Evolutionary conservation across 2,113 vertebrate genomes (phyloP).

Genomic region (Cervus canadensis): DNA sequence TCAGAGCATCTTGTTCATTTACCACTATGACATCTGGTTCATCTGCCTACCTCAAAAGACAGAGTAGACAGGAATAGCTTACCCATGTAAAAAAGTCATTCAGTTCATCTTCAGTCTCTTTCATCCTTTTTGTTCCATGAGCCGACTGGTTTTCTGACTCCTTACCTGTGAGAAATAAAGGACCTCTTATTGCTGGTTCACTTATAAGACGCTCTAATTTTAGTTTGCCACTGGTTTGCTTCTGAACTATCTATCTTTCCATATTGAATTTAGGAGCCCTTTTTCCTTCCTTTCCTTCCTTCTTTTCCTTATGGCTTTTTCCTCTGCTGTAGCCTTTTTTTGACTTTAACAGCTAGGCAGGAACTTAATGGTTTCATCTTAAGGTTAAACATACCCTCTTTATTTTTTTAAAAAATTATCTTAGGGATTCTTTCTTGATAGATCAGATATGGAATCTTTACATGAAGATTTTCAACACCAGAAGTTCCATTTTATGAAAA

Average conservation of each 20-base stretch:
- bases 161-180: not conserved
- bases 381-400: not conserved
- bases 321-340: not conserved
- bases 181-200: not conserved
- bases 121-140: not conserved
- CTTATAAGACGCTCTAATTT: not conserved
- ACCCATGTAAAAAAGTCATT: not conserved
- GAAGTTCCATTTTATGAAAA: slow-evolving; percentile 35
- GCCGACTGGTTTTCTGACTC: not conserved
- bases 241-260: not conserved
- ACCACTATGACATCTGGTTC: not conserved
- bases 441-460: not conserved
- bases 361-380: slow-evolving; percentile 32
- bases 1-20: not conserved
- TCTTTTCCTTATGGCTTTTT: not conserved
- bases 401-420: not conserved
- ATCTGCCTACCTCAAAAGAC: not conserved
- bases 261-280: not conserved
- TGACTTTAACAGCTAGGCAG: not conserved
- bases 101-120: not conserved
- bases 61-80: not conserved
- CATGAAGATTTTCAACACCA: slow-evolving; percentile 9
- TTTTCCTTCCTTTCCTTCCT: not conserved
- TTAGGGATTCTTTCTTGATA: not conserved
- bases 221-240: slow-evolving; percentile 18